phyloP scores from a whole-genome alignment of 2,797 vertebrate genomes.

The Aplochiton taeniatus region DNA sequence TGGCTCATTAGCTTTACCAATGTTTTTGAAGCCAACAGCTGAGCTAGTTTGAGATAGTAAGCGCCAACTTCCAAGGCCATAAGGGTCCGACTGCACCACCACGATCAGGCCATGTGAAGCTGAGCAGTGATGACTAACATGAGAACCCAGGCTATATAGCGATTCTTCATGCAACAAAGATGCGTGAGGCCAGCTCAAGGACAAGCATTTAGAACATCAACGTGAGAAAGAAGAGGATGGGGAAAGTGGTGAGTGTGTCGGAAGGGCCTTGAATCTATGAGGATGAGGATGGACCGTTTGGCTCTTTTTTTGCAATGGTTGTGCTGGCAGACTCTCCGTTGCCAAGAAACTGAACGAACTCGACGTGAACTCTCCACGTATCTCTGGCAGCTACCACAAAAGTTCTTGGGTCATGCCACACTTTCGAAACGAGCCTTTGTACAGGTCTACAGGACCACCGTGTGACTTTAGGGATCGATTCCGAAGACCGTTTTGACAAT shows the following conservation, averaged over 20 bases:
- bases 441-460: too few species aligned
- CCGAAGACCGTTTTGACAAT: too few species aligned
- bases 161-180: constrained; percentile 23
- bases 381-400: constrained; percentile 8
- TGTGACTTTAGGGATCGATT: too few species aligned
- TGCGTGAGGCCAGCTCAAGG: constrained; percentile 3
- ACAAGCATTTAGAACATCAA: constrained; percentile 13
- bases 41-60: too few species aligned
- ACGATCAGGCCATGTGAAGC: too few species aligned
- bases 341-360: constrained; percentile 63
- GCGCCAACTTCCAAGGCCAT: too few species aligned
- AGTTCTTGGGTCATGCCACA: not conserved
- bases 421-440: too few species aligned
- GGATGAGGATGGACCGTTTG: constrained; percentile 28
- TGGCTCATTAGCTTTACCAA: too few species aligned
- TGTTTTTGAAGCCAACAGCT: too few species aligned
- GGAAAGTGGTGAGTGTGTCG: not conserved
- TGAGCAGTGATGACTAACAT: constrained; percentile 47
- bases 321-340: constrained; percentile 48
- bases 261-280: constrained; percentile 6
- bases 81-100: too few species aligned
- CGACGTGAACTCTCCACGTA: constrained; percentile 47
- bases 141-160: constrained; percentile 27
- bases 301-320: constrained; percentile 11
- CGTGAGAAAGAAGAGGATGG: constrained; percentile 20